Evolutionary conservation across 2,888 invertebrate genomes (phyloP).

Genomic region (Scaptomyza reducta): DNA sequence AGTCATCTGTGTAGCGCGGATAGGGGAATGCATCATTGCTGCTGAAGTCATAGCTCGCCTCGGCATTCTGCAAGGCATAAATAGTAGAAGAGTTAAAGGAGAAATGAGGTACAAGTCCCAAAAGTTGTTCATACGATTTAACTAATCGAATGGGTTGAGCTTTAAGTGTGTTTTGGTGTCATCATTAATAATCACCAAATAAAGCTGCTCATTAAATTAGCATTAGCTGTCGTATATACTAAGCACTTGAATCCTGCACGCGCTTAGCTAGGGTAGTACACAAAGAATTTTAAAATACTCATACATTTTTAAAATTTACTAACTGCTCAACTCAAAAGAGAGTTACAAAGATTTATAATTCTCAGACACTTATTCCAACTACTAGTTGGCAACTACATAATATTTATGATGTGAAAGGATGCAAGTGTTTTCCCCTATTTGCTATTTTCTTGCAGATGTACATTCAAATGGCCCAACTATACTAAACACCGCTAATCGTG

Average conservation of each 20-base stretch:
- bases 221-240: slow-evolving; percentile 14
- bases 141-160: slow-evolving; percentile 8
- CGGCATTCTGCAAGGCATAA: slow-evolving; percentile 90
- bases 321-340: background rate
- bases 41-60: slow-evolving; percentile 99
- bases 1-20: slow-evolving; percentile 99
- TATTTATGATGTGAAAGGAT: background rate
- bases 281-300: background rate
- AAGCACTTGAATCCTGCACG: slow-evolving; percentile 6
- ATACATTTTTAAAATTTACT: background rate
- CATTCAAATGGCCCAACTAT: too few relatives aligned
- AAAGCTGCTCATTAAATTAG: slow-evolving; percentile 17
- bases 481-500: too few relatives aligned
- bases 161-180: slow-evolving; percentile 51
- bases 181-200: slow-evolving; percentile 4
- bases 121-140: slow-evolving; percentile 3
- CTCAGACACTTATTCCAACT: background rate
- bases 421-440: background rate
- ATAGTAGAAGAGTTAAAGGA: background rate
- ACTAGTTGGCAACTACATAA: background rate
- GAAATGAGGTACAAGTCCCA: background rate
- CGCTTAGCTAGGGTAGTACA: slow-evolving; percentile 1
- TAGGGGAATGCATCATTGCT: slow-evolving; percentile 99
- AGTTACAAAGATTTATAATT: background rate
- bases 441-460: too few relatives aligned